Conservation (phyloP, 2,797 vertebrate species). For the Clarias laeviceps region DNA sequence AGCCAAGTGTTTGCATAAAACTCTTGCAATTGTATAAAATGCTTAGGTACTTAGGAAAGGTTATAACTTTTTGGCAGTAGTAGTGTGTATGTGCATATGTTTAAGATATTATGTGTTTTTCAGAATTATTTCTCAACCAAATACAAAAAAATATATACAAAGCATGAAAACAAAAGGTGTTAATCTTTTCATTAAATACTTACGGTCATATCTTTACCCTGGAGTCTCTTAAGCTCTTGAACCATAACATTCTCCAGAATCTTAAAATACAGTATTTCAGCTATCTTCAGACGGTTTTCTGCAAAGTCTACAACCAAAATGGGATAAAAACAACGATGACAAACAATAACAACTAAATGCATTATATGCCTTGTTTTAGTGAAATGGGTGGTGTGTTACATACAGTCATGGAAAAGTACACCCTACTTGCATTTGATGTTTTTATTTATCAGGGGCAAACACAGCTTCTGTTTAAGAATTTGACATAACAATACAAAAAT, state of each 20-base stretch:
- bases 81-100: not conserved
- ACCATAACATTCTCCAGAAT: conserved; percentile 90
- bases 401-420: not conserved
- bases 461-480: too few species aligned
- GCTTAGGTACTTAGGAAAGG: not conserved
- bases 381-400: not conserved
- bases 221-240: conserved; percentile 87
- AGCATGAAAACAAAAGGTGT: not conserved
- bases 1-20: too few species aligned
- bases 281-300: conserved; percentile 89
- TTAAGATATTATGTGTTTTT: not conserved
- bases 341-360: not conserved
- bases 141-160: not conserved
- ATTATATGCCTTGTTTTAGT: not conserved
- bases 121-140: too few species aligned
- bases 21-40: not conserved
- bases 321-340: not conserved
- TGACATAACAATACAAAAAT: too few species aligned
- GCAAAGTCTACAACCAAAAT: conserved; percentile 86
- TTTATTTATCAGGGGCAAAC: not conserved
- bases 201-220: conserved; percentile 95
- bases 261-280: conserved; percentile 96
- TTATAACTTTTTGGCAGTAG: not conserved
- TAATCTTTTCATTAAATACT: conserved; percentile 60
- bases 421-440: not conserved